Base-by-base conservation (phyloP, 2,797 vertebrate species). In the Acipenser transmontanus region DNA sequence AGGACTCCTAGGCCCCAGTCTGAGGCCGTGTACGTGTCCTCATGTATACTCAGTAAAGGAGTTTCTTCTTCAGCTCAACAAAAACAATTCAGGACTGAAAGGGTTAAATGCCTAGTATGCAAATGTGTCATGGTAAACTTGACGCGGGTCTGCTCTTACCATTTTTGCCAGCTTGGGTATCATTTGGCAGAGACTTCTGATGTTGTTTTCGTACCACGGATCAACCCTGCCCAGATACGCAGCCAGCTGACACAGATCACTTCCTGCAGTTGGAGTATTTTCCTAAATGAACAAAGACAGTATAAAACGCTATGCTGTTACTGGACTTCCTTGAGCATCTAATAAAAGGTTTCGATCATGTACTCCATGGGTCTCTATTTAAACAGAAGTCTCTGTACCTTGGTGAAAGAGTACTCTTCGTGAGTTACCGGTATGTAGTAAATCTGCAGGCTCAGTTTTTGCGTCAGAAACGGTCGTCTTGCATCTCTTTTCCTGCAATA, bases 151-250 rank as follows among this genome's bases (percentile, higher is more conserved):
- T 3, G 62, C 17, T 66, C 76, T 0, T 93, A 98, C 96, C 95
- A 89, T 93, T 67, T 83, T 78, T 1, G 93, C 93, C 71, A 98
- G 81, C 74, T 93, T 93, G 76, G 92, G 92, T 73, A 99, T 95
- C 80, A 90, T 84, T 50, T 83, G 78, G 65, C 91, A 89, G 75
- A 98, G 86, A 1, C 89, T 88, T 75, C 80, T 91, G 83, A 99
- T 79, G 73, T 93, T 97, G 77, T 82, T 92, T 75, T 93, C 85
- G 0, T 97, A 99, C 96, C 96, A 99, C 0, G 88, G 93, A 78
- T 99, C 96, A 0, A 87, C 87, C 51, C 81, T 91, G 77, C 94
- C 89, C 79, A 99, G 80, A 77, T 96, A 99, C 0, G 86, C 69
- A 0, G 94, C 93, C 63, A 99, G 77, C 73, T 91, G 77, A 11